Conservation (phyloP, 2,113 vertebrate species). For the Clupea harengus region DNA sequence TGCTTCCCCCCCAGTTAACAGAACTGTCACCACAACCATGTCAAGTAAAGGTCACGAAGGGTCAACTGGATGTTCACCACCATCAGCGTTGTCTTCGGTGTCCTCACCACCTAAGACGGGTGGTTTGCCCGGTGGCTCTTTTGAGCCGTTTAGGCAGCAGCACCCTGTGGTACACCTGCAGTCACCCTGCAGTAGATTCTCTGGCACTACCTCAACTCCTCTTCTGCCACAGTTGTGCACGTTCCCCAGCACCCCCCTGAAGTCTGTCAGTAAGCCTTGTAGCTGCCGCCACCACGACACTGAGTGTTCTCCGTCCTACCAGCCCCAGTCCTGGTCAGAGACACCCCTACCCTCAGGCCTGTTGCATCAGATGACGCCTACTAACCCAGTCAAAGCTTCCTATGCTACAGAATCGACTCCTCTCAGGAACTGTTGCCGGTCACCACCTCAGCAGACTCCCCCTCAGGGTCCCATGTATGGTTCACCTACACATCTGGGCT, state of each 20-base stretch:
- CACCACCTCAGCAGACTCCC: slow-evolving; percentile 56
- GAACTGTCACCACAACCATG: slow-evolving; percentile 49
- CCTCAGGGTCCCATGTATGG: slow-evolving; percentile 53
- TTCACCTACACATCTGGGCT: slow-evolving; percentile 55
- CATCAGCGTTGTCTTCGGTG: slow-evolving; percentile 55
- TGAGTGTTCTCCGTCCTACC: no score
- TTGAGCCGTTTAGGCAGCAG: slow-evolving; percentile 51
- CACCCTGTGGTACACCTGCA: slow-evolving; percentile 29
- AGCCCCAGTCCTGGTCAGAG: slow-evolving; percentile 67
- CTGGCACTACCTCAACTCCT: slow-evolving; percentile 55
- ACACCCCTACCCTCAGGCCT: slow-evolving; percentile 40
- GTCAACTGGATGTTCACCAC: slow-evolving; percentile 50
- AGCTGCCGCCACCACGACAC: slow-evolving; percentile 66
- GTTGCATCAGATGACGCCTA: slow-evolving; percentile 16
- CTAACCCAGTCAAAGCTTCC: slow-evolving; percentile 28
- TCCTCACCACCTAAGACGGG: slow-evolving; percentile 61
- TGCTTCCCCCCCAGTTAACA: slow-evolving; percentile 58
- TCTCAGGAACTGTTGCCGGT: slow-evolving; percentile 58
- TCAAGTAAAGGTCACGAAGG: slow-evolving; percentile 26
- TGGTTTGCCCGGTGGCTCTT: slow-evolving; percentile 60
- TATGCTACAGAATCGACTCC: slow-evolving; percentile 51
- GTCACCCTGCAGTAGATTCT: slow-evolving; percentile 30
- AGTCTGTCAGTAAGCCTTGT: slow-evolving; percentile 63
- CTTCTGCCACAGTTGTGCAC: slow-evolving; percentile 48
- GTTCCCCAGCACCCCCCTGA: slow-evolving; percentile 68